Conservation (phyloP, 2,888 invertebrate genomes). For the Amiota mariae region DNA sequence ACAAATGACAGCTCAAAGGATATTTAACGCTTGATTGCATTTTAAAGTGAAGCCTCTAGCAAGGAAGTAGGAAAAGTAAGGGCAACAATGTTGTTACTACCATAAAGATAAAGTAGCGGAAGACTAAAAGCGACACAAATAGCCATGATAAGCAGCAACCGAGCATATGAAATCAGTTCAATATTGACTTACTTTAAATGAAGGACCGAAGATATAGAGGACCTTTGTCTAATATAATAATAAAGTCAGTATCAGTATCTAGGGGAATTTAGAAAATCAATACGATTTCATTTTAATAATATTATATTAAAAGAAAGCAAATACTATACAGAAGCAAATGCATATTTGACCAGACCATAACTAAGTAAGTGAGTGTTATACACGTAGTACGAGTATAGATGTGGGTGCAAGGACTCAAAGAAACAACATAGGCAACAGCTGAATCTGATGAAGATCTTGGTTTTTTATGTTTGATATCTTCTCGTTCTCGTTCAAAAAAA, state of each 20-base stretch:
- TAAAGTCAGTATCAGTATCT: neutral
- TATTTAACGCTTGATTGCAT: constrained; percentile 60
- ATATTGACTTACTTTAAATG: no score
- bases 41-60: constrained; percentile 52
- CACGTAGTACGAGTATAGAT: neutral
- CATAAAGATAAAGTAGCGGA: neutral
- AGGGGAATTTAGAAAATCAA: neutral
- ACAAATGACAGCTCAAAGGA: constrained; percentile 48
- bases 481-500: neutral
- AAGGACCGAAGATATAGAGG: neutral
- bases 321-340: neutral
- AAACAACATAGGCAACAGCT: neutral
- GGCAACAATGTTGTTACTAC: neutral
- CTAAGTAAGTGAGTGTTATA: neutral
- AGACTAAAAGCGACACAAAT: constrained; percentile 3
- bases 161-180: no score
- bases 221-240: constrained; percentile 9
- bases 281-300: neutral
- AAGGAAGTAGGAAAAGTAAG: neutral
- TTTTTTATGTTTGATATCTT: neutral
- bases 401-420: neutral
- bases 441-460: neutral
- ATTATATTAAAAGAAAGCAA: constrained; percentile 1
- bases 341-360: neutral
- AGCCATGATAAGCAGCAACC: constrained; percentile 25